Evolutionary conservation across 2,113 vertebrate species (phyloP).

Genomic region (Orcinus orca): DNA sequence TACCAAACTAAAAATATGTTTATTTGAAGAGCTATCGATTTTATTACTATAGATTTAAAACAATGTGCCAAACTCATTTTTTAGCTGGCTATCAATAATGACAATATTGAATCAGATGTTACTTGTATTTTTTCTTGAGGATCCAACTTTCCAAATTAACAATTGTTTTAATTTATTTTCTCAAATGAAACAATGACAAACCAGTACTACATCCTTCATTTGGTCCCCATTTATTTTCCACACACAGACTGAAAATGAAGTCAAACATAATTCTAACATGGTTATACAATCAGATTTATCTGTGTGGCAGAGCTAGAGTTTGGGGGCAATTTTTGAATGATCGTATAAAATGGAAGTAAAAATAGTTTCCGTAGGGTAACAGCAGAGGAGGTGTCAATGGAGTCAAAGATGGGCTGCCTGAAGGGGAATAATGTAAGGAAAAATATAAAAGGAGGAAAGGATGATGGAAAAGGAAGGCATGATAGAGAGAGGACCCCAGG

Average conservation of each 20-base stretch:
- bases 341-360: background rate
- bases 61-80: background rate
- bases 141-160: constrained; percentile 16
- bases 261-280: background rate
- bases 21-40: constrained; percentile 59
- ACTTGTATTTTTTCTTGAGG: background rate
- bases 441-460: background rate
- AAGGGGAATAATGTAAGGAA: background rate
- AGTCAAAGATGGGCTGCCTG: background rate
- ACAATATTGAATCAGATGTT: background rate
- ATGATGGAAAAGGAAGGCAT: background rate
- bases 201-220: background rate
- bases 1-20: constrained; percentile 32
- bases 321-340: background rate
- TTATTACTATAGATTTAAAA: constrained; percentile 49
- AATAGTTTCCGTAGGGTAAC: background rate
- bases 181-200: background rate
- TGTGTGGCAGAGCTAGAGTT: background rate
- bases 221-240: background rate
- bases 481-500: background rate
- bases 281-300: background rate
- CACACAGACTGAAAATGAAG: background rate
- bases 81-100: constrained; percentile 19
- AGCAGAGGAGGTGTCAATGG: background rate
- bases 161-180: background rate